These are phyloP conservation scores for Adineta ricciae DNA, from an alignment of 2,888 invertebrate genomes.

Conservation along the genomic window DNA sequence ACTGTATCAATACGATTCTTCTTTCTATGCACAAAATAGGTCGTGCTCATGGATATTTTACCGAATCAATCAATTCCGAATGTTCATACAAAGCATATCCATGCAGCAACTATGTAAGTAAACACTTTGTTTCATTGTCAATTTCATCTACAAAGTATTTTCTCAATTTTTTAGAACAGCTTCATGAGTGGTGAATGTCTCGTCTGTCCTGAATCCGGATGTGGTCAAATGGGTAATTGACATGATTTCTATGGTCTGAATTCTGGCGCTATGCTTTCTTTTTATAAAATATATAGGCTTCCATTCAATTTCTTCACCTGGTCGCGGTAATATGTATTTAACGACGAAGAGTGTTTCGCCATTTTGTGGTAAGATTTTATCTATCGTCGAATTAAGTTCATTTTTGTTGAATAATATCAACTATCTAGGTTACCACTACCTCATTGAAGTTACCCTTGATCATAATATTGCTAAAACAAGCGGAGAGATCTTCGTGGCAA, in stretches of 20 bases:
- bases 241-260: too few species aligned
- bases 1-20: neutral
- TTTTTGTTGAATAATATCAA: neutral
- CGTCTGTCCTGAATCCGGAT: neutral
- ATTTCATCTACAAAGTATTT: neutral
- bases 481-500: neutral
- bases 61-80: neutral
- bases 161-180: neutral
- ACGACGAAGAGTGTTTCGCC: neutral
- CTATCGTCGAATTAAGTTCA: neutral
- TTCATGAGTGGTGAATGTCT: neutral
- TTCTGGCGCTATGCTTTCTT: too few species aligned
- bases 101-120: neutral
- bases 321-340: slow-evolving; percentile 12
- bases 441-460: neutral
- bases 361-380: neutral
- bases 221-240: neutral
- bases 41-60: neutral
- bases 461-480: neutral
- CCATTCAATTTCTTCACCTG: neutral
- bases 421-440: neutral
- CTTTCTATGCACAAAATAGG: neutral
- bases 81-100: neutral
- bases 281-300: neutral
- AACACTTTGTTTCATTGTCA: neutral